Percentiles rank a stretch among this genome's conserved stretches.
Conservation (phyloP, 2,113 vertebrate genomes). For the Donacobius atricapilla region DNA sequence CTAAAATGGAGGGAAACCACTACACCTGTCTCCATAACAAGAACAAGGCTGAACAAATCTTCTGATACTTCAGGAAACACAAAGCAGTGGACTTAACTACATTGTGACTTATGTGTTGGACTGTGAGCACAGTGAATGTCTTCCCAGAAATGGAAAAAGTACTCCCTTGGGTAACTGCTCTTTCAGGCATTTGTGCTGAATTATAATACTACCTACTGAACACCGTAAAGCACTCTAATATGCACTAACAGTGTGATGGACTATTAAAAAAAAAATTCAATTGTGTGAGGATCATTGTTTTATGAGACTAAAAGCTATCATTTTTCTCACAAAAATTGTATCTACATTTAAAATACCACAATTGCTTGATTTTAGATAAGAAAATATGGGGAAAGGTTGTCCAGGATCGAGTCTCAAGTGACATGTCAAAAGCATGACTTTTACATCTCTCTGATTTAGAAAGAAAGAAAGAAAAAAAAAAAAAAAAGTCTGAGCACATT, state of each 20-base stretch:
- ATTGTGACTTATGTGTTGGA: background rate
- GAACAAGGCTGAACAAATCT: background rate
- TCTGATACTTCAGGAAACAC: background rate
- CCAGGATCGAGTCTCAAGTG: background rate
- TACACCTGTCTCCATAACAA: background rate
- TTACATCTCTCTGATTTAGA: background rate
- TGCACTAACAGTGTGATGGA: background rate
- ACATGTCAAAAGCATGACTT: background rate
- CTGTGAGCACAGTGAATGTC: background rate
- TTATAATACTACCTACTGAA: background rate
- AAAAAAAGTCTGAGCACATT: background rate
- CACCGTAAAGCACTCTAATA: background rate
- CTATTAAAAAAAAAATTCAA: background rate
- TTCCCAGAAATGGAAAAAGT: background rate
- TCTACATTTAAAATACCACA: background rate
- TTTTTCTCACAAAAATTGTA: background rate
- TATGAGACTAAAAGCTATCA: background rate
- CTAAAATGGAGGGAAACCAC: background rate
- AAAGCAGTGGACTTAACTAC: background rate
- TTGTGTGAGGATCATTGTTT: background rate
- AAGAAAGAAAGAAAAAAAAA: background rate
- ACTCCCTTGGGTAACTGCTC: background rate
- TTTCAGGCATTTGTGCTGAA: background rate
- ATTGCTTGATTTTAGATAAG: background rate
- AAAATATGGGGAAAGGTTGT: background rate